These are phyloP conservation scores for Ursus arctos DNA, from an alignment of 2,113 vertebrate genomes.

Conservation along the genomic window DNA sequence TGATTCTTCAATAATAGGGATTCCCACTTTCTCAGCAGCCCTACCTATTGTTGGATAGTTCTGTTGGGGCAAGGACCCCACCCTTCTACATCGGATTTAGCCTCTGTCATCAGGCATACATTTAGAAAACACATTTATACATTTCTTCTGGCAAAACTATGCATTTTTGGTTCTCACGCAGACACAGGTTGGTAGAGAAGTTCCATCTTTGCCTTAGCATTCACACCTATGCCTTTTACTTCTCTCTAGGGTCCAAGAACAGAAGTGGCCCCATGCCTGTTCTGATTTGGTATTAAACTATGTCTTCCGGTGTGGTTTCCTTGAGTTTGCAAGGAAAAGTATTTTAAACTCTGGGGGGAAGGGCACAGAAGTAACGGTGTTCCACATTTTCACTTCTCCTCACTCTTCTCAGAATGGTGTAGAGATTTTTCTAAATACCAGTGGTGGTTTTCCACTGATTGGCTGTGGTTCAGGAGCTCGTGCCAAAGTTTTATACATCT, in stretches of 20 bases:
- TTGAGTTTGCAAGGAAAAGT: slow-evolving; percentile 9
- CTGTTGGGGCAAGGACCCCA: background rate
- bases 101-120: background rate
- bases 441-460: background rate
- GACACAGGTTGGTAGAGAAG: background rate
- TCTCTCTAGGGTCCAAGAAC: background rate
- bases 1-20: background rate
- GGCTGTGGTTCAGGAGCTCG: background rate
- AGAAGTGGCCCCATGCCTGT: background rate
- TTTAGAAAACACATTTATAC: background rate
- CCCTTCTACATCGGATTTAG: background rate
- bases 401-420: background rate
- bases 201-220: background rate
- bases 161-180: background rate
- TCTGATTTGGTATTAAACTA: background rate
- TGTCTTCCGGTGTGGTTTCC: background rate
- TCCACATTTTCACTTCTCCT: slow-evolving; percentile 8
- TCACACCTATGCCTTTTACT: background rate
- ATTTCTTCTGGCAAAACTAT: background rate
- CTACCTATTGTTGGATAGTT: background rate
- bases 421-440: background rate
- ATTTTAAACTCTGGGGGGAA: background rate
- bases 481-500: background rate
- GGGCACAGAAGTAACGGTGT: background rate
- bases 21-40: background rate